phyloP scores from a whole-genome alignment of 2,888 invertebrate genomes.

The Phortica magna region DNA sequence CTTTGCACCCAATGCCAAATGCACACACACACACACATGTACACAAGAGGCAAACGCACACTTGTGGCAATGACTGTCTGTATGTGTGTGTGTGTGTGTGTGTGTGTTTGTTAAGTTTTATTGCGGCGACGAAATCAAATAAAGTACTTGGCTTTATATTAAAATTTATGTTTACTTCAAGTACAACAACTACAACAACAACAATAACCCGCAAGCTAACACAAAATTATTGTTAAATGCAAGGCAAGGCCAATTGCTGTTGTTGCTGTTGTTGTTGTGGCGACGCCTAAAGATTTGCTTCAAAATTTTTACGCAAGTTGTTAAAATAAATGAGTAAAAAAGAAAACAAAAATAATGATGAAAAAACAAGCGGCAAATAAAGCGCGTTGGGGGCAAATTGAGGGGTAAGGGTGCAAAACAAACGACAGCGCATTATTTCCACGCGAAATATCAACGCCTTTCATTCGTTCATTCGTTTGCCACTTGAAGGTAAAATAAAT shows the following conservation, averaged over 20 bases:
- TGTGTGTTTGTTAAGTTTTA: constrained; percentile 44
- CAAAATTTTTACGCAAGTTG: not conserved
- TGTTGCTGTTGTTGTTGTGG: not conserved
- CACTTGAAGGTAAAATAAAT: not conserved
- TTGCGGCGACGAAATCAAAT: constrained; percentile 72
- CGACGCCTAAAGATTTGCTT: too few species aligned
- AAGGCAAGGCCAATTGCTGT: not conserved
- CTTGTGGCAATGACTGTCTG: constrained; percentile 37
- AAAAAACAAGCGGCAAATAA: too few species aligned
- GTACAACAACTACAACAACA: constrained; percentile 1
- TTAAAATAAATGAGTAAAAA: constrained; percentile 63
- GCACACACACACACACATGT: not conserved
- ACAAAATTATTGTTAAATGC: constrained; percentile 40
- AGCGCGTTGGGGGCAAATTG: too few species aligned
- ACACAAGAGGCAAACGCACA: too few species aligned
- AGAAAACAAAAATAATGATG: too few species aligned
- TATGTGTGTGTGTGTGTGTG: constrained; percentile 40
- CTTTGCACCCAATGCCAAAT: not conserved
- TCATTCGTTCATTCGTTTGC: not conserved
- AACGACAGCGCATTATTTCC: constrained; percentile 57
- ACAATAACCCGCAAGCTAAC: not conserved
- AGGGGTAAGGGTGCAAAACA: too few species aligned
- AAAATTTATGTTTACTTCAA: constrained; percentile 58
- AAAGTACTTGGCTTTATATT: constrained; percentile 65
- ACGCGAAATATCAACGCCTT: constrained; percentile 71